Conservation (phyloP, 2,113 vertebrate species). For the Ctenodactylus gundi region DNA sequence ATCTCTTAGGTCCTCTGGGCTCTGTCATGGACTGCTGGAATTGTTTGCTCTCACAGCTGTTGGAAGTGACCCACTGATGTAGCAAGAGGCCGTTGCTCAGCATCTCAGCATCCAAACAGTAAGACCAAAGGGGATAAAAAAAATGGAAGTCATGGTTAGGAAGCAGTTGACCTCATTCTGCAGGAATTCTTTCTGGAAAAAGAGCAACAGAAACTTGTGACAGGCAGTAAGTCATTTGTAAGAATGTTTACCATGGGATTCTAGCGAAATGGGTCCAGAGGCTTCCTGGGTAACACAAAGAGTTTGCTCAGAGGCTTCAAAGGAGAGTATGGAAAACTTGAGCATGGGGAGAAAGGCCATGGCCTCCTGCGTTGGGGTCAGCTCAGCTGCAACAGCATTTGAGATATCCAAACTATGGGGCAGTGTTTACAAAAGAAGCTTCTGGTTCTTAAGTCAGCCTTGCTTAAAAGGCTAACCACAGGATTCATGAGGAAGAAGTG, state of each 20-base stretch:
- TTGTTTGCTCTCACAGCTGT: constrained; percentile 42
- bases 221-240: constrained; percentile 76
- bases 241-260: constrained; percentile 78
- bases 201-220: constrained; percentile 78
- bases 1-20: neutral
- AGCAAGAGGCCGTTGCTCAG: constrained; percentile 63
- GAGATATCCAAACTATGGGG: neutral
- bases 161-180: constrained; percentile 77
- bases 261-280: constrained; percentile 29
- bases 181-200: constrained; percentile 81
- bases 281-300: constrained; percentile 17
- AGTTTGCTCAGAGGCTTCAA: neutral
- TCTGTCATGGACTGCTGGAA: neutral
- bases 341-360: neutral
- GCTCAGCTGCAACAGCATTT: neutral
- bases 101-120: constrained; percentile 68
- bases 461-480: neutral
- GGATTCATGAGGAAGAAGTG: neutral
- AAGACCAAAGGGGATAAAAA: constrained; percentile 64
- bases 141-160: constrained; percentile 61
- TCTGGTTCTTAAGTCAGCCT: neutral
- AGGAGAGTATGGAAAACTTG: neutral
- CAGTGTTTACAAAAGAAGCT: neutral
- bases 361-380: neutral
- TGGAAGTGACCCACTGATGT: constrained; percentile 53